Evolutionary conservation across 2,888 invertebrate genomes (phyloP), one percentile per base, ranked within the genome.

Genomic region (Cheilosia variabilis): DNA sequence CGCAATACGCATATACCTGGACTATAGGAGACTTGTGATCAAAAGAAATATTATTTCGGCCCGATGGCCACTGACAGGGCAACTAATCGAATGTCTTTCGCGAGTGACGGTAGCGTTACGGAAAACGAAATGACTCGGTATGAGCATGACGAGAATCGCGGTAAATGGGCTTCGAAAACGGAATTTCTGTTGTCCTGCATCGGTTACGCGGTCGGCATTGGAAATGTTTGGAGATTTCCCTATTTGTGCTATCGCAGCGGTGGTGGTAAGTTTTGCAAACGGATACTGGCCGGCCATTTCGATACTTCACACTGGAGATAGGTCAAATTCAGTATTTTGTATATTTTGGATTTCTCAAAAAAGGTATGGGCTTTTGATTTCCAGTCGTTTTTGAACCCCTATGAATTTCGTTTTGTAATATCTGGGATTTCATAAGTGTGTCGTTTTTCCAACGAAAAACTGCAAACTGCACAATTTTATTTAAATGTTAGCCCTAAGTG

Each of bases 141-240:
- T 50, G 55, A 62, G 1, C 90, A 90, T 41, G 92, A 92, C 87
- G 88, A 31, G 17, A 88, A 91, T 76, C 90, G 94, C 47, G 96
- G 96, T 53, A 94, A 94, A 87, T 97, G 96, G 97, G 94, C 93
- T 22, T 95, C 93, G 82, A 96, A 96, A 92, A 92, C 94, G 17
- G 97, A 97, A 91, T 97, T 96, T 91, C 92, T 97, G 45, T 93
- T 97, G 72, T 96, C 96, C 31, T 96, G 96, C 89, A 94, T 97
- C 66, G 97, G 97, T 27, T 97, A 96, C 89, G 96, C 96, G 4
- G 96, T 97, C 66, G 97, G 97, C 58, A 95, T 97, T 78, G 97
- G 97, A 77, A 97, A 97, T 91, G 95, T 97, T 13, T 96, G 96
- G 96, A 94, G 97, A 87, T 97, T 97, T 92, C 97, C 97, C 0